Conservation (phyloP, 2,113 vertebrate species). For the Dermatemys mawii region DNA sequence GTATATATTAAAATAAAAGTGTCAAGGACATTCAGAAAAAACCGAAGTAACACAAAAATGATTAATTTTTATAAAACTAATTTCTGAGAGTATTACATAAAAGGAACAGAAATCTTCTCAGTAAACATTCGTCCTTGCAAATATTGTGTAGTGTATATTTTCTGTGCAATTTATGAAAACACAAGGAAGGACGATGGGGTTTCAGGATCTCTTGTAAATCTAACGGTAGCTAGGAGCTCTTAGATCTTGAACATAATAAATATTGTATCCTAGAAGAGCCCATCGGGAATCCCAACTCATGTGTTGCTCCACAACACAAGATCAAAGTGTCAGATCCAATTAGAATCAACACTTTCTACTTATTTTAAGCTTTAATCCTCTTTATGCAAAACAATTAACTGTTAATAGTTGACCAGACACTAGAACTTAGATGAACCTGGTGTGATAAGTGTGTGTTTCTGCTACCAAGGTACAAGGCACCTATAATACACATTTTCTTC, state of each 20-base stretch:
- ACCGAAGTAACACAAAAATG: neutral
- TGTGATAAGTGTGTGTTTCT: neutral
- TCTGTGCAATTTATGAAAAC: slow-evolving; percentile 62
- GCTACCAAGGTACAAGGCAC: neutral
- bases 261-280: slow-evolving; percentile 75
- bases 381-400: slow-evolving; percentile 57
- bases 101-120: slow-evolving; percentile 34
- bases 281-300: slow-evolving; percentile 73
- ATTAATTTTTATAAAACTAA: neutral
- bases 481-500: neutral
- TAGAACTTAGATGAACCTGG: neutral
- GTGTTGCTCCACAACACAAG: slow-evolving; percentile 69
- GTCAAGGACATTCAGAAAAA: neutral
- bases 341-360: slow-evolving; percentile 77
- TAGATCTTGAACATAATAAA: slow-evolving; percentile 79
- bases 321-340: slow-evolving; percentile 78
- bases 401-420: slow-evolving; percentile 33
- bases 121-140: neutral
- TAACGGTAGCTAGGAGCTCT: slow-evolving; percentile 74
- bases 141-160: slow-evolving; percentile 8
- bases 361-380: slow-evolving; percentile 67
- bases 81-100: neutral
- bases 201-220: slow-evolving; percentile 68
- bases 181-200: slow-evolving; percentile 47
- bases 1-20: neutral